phyloP scores from a whole-genome alignment of 2,113 vertebrate genomes.

The Rhodinocichla rosea region DNA sequence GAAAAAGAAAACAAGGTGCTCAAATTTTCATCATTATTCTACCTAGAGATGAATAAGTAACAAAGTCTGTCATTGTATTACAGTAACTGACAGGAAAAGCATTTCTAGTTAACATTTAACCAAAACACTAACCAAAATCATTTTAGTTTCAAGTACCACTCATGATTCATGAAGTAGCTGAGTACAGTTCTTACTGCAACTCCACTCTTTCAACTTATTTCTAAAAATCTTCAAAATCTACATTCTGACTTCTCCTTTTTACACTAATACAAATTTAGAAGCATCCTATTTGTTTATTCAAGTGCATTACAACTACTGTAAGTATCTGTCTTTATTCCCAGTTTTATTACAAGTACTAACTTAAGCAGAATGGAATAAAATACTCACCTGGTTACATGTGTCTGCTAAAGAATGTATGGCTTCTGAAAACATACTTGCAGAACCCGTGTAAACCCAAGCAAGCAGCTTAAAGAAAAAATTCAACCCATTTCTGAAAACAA shows the following conservation, averaged over 20 bases:
- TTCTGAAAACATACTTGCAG: conserved; percentile 98
- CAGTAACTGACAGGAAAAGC: neutral
- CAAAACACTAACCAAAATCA: neutral
- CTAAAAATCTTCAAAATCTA: neutral
- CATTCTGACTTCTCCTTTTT: neutral
- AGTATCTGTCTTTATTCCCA: neutral
- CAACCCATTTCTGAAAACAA: conserved; percentile 88
- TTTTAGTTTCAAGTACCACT: neutral
- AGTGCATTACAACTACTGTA: neutral
- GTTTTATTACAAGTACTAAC: neutral
- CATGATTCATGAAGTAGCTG: neutral
- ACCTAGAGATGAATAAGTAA: neutral
- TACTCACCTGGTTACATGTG: conserved; percentile 92
- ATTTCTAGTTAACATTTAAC: neutral
- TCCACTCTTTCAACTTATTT: neutral
- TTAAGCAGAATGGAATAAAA: neutral
- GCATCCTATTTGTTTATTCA: neutral
- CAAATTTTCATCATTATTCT: neutral
- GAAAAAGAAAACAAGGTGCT: neutral
- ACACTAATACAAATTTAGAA: neutral
- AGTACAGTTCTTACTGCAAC: neutral
- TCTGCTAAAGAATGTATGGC: conserved; percentile 97
- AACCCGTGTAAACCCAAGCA: conserved; percentile 98
- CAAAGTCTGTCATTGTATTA: neutral
- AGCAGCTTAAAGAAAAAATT: conserved; percentile 98